Base-by-base conservation (phyloP, 2,113 vertebrate species). In the Uropsilus gracilis region DNA sequence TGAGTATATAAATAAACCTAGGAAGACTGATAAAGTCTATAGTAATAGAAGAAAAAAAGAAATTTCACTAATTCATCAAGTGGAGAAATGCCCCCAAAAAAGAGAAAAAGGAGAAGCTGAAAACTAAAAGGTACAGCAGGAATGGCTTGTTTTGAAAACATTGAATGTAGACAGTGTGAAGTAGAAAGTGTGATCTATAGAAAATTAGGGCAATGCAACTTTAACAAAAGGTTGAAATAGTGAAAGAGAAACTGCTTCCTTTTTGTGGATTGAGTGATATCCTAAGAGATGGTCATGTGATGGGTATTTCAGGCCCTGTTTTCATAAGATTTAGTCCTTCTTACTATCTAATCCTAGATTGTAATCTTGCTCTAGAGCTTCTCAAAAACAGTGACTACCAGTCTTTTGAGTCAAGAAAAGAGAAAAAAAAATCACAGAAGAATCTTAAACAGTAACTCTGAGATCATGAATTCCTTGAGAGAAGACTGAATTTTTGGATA, bases 191-290 rank as follows among this genome's bases (percentile, higher is more conserved):
- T 20, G 22, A 6, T 55, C 26, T 87, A 6, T n/a, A 18, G n/a
- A 86, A 64, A 68, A 53, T 8, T 53, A 66, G 10, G 32, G 16
- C n/a, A 12, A 16, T 18, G 10, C 6, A 59, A 2, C 16, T 1
- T 12, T 69, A 30, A 42, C 2, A 34, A 63, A 17, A 2, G 11
- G 13, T 0, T 66, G 57, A n/a, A n/a, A 48, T 28, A 85, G 5
- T 10, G 6, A 53, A 50, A 48, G 8, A 66, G 34, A n/a, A 69
- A 69, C 20, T 37, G 4, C n/a, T 37, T 24, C 8, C 18, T 69
- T 5, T 0, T 28, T 11, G 32, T 12, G 8, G 17, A 7, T 14
- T 39, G 10, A 24, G 9, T 42, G 32, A 37, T 1, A 0, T 22
- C 3, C 17, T 30, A 48, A 87, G 48, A 63, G 11, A 2, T 4